These are phyloP conservation scores for Lepilemur ruficaudatus DNA, from an alignment of 2,797 vertebrate species.

Conservation along the genomic window DNA sequence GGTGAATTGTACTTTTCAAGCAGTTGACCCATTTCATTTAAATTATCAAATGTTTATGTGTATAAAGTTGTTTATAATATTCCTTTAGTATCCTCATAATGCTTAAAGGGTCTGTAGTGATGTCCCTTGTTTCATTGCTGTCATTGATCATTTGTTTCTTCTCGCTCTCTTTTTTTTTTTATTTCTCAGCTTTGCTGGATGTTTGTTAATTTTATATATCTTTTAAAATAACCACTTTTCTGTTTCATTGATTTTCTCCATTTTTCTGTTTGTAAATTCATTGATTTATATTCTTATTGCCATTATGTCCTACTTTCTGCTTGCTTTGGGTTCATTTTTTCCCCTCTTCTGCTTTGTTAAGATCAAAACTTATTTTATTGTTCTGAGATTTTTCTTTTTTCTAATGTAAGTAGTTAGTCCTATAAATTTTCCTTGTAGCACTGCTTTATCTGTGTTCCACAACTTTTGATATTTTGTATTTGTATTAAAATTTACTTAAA, in stretches of 20 bases:
- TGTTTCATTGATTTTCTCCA: neutral
- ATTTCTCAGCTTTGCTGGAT: neutral
- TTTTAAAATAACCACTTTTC: neutral
- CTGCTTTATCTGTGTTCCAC: neutral
- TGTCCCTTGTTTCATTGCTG: neutral
- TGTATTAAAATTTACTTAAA: neutral
- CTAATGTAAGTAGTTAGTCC: neutral
- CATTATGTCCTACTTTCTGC: neutral
- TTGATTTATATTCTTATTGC: neutral
- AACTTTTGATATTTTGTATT: neutral
- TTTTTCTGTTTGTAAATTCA: neutral
- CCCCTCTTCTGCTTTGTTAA: neutral
- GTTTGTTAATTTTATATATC: neutral
- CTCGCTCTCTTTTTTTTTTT: neutral
- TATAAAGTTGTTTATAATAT: neutral
- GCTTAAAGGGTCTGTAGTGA: neutral
- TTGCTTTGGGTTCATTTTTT: neutral
- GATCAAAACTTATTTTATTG: neutral
- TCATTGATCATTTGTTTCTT: neutral
- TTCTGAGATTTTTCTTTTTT: neutral
- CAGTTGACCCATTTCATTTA: neutral
- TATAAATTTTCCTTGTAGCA: neutral
- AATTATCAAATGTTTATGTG: neutral
- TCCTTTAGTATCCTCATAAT: no score
- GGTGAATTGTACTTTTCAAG: neutral